Conservation (phyloP, 2,888 invertebrate genomes). For the Listrodromus nycthemerus region DNA sequence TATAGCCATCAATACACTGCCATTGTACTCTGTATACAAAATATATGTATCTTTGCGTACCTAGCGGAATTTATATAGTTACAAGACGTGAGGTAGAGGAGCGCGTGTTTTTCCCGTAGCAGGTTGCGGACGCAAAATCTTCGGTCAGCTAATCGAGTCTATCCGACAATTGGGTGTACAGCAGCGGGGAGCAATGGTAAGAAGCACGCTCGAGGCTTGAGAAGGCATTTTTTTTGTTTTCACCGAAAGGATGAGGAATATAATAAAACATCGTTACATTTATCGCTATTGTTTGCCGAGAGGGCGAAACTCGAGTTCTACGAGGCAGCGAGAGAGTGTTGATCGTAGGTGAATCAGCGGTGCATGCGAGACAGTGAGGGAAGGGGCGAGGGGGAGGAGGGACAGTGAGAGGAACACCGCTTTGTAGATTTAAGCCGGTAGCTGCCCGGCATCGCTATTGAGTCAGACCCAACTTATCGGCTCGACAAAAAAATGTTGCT, state of each 20-base stretch:
- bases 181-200: slow-evolving; percentile 37
- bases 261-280: slow-evolving; percentile 61
- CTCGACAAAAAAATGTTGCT: too few relatives aligned
- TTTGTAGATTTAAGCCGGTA: background rate
- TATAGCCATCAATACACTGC: background rate
- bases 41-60: background rate
- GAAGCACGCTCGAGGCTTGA: slow-evolving; percentile 40
- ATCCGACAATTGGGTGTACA: slow-evolving; percentile 26
- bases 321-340: slow-evolving; percentile 20
- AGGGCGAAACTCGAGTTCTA: slow-evolving; percentile 46
- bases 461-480: too few relatives aligned
- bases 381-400: background rate
- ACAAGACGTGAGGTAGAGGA: background rate
- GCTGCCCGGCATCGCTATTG: too few relatives aligned
- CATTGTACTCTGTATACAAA: slow-evolving; percentile 2
- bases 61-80: background rate
- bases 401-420: background rate
- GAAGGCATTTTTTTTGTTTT: slow-evolving; percentile 31
- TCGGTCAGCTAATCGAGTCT: slow-evolving; percentile 45
- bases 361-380: slow-evolving; percentile 36
- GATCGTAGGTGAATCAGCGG: slow-evolving; percentile 57
- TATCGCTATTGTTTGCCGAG: slow-evolving; percentile 58
- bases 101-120: slow-evolving; percentile 14
- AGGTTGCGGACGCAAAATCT: slow-evolving; percentile 33
- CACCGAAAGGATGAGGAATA: slow-evolving; percentile 50